Conservation (phyloP, 2,113 vertebrate genomes). For the Strigops habroptila region DNA sequence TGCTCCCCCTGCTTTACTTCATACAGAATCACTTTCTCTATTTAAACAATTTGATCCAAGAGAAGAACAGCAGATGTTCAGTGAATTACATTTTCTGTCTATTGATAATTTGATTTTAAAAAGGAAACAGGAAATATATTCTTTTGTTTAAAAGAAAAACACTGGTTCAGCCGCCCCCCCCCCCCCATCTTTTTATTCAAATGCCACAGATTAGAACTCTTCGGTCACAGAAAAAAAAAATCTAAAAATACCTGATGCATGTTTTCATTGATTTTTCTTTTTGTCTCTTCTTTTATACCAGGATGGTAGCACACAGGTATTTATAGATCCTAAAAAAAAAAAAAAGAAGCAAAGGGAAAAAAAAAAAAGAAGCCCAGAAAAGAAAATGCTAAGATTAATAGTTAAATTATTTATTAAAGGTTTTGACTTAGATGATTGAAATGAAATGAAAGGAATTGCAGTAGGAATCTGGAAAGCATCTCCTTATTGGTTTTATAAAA, state of each 20-base stretch:
- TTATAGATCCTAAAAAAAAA: not conserved
- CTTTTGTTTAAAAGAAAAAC: conserved; percentile 36
- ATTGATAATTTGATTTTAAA: conserved; percentile 48
- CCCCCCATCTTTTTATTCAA: not conserved
- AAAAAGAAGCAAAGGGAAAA: not conserved
- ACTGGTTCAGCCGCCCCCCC: not conserved
- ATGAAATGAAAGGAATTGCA: conserved; percentile 4
- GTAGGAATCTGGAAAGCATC: conserved; percentile 28
- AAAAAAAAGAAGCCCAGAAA: not conserved
- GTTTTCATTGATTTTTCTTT: conserved; percentile 36
- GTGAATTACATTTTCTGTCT: conserved; percentile 42
- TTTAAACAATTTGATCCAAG: conserved; percentile 40
- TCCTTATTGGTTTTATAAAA: conserved; percentile 19
- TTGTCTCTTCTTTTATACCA: not conserved
- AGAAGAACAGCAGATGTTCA: conserved; percentile 62
- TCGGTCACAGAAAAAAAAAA: conserved; percentile 14
- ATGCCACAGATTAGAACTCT: conserved; percentile 22
- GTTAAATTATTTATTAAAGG: not conserved
- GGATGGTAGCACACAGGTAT: not conserved
- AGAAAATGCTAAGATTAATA: not conserved
- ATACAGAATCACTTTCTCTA: conserved; percentile 18
- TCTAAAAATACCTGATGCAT: not conserved
- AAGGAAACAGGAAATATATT: conserved; percentile 49
- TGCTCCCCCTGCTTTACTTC: not conserved
- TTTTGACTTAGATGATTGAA: not conserved